Evolutionary conservation across 2,797 vertebrate genomes (phyloP), one percentile per base, ranked within the genome.

Genomic region (Rhinophrynus dorsalis): DNA sequence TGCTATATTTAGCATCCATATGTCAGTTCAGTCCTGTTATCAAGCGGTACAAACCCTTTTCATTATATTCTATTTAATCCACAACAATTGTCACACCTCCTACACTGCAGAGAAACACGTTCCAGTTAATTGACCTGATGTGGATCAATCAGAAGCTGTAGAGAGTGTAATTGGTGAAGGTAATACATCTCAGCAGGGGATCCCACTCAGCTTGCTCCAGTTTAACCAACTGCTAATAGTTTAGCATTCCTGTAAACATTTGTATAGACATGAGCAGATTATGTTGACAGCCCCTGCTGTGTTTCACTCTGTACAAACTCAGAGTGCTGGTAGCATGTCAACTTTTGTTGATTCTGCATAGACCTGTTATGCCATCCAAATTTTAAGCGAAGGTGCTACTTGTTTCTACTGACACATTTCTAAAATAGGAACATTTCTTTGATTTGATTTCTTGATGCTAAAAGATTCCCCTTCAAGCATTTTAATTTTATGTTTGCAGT

Each of bases 191-290:
- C 44, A 57, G 0, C 18, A 51, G 57, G 72, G 52, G 74, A 76
- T 32, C 17, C 76, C 38, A 24, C 51, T n/a, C 9, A 68, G 61
- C 40, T 20, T 57, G 79, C 76, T 62, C 60, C 66, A 75, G 66
- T 76, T 71, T 73, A 67, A 63, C 32, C 55, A 66, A 81, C 58
- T 52, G 57, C 74, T 75, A 24, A 66, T 26, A 0, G 0, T 11
- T 69, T 72, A 40, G 47, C 3, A 6, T 74, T 78, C 66, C 76
- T 71, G 18, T 77, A 77, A 81, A 68, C 11, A 62, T 59, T 71
- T 2, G 3, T 66, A 74, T 74, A 33, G 75, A 67, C n/a, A 2
- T 76, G 80, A 72, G 51, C 71, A 70, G 75, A 61, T 77, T 70
- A 50, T 35, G 2, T 75, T 42, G 54, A 58, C 64, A 67, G 71